phyloP scores from a whole-genome alignment of 1,140 invertebrate species.

The Dendroctonus valens region DNA sequence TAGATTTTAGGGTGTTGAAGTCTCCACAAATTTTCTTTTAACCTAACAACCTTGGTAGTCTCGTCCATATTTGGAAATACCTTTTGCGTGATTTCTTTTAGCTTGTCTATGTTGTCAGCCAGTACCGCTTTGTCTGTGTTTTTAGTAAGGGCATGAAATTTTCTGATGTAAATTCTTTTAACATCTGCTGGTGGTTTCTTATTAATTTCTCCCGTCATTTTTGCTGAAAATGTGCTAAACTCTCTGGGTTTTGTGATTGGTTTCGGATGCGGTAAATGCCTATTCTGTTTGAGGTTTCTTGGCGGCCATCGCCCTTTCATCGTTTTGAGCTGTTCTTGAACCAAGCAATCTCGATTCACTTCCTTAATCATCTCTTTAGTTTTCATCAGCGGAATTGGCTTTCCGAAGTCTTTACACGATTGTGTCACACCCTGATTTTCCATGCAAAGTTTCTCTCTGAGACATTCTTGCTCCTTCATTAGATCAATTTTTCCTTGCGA shows the following conservation, averaged over 20 bases:
- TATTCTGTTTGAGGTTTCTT: conserved; percentile 8
- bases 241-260: background rate
- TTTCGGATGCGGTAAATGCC: background rate
- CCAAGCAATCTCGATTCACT: conserved; percentile 15
- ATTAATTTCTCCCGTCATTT: background rate
- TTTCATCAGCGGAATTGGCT: conserved; percentile 17
- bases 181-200: background rate
- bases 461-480: conserved; percentile 27
- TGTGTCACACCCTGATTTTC: conserved; percentile 30
- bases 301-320: conserved; percentile 28
- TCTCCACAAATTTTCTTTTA: conserved; percentile 18
- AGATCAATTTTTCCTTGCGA: conserved; percentile 26
- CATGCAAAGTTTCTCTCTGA: conserved; percentile 27
- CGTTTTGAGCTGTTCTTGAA: conserved; percentile 28
- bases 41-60: background rate
- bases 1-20: conserved; percentile 22
- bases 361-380: conserved; percentile 20
- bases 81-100: conserved; percentile 12
- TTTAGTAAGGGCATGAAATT: conserved; percentile 20
- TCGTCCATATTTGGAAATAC: conserved; percentile 16
- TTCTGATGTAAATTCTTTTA: conserved; percentile 14
- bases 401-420: conserved; percentile 27
- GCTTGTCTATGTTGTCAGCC: background rate
- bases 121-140: conserved; percentile 6
- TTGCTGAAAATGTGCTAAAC: conserved; percentile 10